A percentile compares a stretch with the other conserved stretches of the same genome.
Conservation (phyloP, 2,797 vertebrate species). For the Sciurus carolinensis region DNA sequence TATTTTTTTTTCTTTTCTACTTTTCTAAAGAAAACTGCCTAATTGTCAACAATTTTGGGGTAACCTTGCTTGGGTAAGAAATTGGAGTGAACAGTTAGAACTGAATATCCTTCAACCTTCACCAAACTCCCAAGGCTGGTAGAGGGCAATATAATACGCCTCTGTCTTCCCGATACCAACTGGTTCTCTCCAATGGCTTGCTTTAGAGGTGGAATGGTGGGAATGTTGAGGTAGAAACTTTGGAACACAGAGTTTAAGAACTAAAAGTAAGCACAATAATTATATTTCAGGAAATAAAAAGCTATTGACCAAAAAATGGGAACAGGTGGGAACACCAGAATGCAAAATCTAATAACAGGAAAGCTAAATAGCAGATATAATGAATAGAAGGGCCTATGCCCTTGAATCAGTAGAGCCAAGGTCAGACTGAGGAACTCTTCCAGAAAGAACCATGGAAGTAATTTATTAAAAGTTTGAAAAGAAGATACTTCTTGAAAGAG, state of each 20-base stretch:
- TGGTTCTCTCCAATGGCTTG: background rate
- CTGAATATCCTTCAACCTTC: background rate
- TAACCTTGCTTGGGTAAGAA: background rate
- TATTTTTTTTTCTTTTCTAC: background rate
- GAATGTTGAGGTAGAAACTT: background rate
- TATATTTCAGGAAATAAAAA: background rate
- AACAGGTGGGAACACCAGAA: background rate
- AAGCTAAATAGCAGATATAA: background rate
- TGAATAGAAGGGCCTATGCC: background rate
- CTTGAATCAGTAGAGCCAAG: background rate
- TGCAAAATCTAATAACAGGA: background rate
- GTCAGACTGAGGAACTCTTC: background rate
- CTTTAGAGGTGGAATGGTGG: background rate
- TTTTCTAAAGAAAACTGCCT: background rate
- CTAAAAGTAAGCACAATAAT: background rate
- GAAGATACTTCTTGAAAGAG: background rate
- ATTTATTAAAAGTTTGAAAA: background rate
- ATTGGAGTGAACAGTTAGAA: background rate
- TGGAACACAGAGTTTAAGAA: background rate
- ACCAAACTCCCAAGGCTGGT: background rate
- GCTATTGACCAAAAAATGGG: background rate
- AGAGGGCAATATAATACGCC: background rate
- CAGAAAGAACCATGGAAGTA: background rate
- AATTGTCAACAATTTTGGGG: background rate
- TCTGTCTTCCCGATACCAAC: background rate